Conservation (phyloP, 1,140 invertebrate genomes). For the Lerema accius region DNA sequence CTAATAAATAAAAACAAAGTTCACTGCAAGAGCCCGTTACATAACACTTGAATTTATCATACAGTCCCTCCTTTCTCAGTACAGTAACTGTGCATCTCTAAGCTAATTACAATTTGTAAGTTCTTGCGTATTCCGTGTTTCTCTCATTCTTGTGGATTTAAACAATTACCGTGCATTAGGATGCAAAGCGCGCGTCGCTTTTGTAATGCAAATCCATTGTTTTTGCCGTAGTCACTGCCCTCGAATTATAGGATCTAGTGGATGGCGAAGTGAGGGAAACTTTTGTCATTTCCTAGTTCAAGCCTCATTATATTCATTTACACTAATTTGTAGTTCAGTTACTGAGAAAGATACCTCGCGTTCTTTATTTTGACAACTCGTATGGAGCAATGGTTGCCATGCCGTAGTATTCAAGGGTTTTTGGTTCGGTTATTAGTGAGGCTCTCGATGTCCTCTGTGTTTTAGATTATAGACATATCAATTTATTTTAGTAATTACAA, state of each 20-base stretch:
- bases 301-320: too few species aligned
- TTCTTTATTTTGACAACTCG: too few species aligned
- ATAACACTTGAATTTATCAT: conserved; percentile 3
- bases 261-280: neutral
- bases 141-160: conserved; percentile 63
- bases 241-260: neutral
- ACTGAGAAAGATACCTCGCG: too few species aligned
- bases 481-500: too few species aligned
- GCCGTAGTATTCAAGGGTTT: too few species aligned
- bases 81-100: conserved; percentile 1
- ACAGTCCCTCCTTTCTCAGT: neutral
- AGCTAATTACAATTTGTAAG: conserved; percentile 1
- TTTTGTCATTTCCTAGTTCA: neutral
- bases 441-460: too few species aligned
- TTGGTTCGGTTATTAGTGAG: too few species aligned
- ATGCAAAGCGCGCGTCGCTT: conserved; percentile 46
- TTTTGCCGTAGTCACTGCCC: conserved; percentile 33
- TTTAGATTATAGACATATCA: too few species aligned
- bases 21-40: neutral
- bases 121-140: conserved; percentile 23
- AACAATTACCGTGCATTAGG: conserved; percentile 68
- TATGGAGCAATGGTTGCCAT: too few species aligned
- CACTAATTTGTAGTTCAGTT: too few species aligned
- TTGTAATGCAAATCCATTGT: conserved; percentile 58
- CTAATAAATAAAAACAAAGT: neutral